A percentile compares a stretch with the other conserved stretches of the same genome.
Conservation (phyloP, 2,888 invertebrate genomes). For the Lasioglossum zephyrum region DNA sequence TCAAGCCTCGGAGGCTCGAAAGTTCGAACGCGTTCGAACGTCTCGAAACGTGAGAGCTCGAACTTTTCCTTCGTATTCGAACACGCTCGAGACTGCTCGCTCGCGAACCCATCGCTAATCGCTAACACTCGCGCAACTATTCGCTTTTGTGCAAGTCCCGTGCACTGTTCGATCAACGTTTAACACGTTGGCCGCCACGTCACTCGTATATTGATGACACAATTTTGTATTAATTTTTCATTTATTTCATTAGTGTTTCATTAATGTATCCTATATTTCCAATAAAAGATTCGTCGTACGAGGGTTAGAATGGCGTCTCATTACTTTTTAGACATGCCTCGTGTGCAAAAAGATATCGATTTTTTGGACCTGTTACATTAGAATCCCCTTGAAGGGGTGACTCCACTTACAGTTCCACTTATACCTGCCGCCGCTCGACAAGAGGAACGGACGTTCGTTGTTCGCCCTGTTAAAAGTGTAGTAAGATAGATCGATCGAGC, state of each 20-base stretch:
- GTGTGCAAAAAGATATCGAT: not conserved
- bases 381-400: not conserved
- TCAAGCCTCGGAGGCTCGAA: constrained; percentile 9
- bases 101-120: not conserved
- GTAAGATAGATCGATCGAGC: constrained; percentile 69
- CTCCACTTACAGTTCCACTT: not conserved
- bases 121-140: not conserved
- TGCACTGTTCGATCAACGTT: not conserved
- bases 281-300: too few species aligned
- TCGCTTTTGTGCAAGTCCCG: not conserved
- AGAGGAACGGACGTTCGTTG: not conserved
- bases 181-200: not conserved
- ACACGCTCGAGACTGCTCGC: not conserved
- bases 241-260: too few species aligned
- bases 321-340: not conserved
- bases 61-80: not conserved
- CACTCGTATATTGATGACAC: too few species aligned
- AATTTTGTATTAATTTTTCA: too few species aligned
- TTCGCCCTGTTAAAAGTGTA: constrained; percentile 60
- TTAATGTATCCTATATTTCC: too few species aligned
- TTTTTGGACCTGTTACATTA: not conserved
- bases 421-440: not conserved
- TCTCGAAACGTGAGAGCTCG: not conserved
- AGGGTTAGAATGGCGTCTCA: too few species aligned
- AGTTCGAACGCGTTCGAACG: constrained; percentile 1